Percentiles rank a stretch among this genome's conserved stretches.
Evolutionary conservation across 2,797 vertebrate species (phyloP).

Genomic region (Argya squamiceps): DNA sequence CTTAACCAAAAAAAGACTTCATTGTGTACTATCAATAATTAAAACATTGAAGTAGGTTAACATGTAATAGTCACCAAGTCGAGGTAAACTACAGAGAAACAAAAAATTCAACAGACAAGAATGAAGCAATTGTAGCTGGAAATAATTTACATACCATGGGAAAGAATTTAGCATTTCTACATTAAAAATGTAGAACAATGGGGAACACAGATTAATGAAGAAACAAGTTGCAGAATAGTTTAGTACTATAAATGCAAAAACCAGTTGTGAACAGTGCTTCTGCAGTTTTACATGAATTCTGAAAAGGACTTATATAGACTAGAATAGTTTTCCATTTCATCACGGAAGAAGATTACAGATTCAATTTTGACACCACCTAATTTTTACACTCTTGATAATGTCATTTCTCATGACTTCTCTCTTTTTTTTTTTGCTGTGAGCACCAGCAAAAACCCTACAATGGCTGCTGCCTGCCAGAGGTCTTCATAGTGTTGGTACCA

Average conservation of each 20-base stretch:
- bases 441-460: not conserved
- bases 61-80: conserved; percentile 2
- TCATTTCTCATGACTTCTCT: not conserved
- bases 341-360: not conserved
- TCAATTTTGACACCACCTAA: not conserved
- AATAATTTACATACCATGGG: not conserved
- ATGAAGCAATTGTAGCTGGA: not conserved
- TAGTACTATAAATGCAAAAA: not conserved
- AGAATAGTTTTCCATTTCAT: not conserved
- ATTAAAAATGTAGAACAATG: not conserved
- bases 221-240: not conserved
- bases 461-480: not conserved
- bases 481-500: not conserved
- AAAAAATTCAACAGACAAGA: not conserved
- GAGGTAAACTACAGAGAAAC: not conserved
- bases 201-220: not conserved
- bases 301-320: not conserved
- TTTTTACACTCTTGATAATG: not conserved
- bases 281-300: not conserved
- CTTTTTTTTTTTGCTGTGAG: not conserved
- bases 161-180: not conserved
- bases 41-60: conserved; percentile 16
- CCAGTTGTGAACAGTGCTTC: not conserved
- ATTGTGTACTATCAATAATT: conserved; percentile 54
- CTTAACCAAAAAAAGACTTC: conserved; percentile 55